Percentiles rank a stretch among this genome's conserved stretches.
These are phyloP conservation scores for Thinocorus orbignyianus DNA, from an alignment of 2,113 vertebrate genomes.

Conservation along the genomic window DNA sequence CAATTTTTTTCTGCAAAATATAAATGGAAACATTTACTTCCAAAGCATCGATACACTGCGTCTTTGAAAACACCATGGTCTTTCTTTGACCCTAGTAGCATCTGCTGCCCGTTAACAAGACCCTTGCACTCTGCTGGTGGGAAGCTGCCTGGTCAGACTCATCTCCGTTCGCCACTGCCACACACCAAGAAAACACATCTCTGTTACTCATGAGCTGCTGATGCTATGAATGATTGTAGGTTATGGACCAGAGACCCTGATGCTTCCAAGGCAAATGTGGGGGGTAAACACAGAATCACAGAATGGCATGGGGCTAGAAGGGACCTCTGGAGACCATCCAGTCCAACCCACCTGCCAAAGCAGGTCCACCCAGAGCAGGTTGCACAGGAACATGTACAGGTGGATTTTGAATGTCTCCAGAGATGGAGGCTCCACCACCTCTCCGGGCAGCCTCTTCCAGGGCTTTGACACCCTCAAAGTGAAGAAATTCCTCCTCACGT, in stretches of 20 bases:
- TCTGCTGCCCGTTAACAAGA: background rate
- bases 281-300: background rate
- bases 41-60: background rate
- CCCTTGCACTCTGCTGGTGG: rapidly evolving
- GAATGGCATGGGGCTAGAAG: no score
- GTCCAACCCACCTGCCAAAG: no score
- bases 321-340: no score
- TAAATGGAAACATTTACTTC: background rate
- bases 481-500: no score
- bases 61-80: background rate
- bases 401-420: no score
- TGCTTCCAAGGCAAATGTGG: background rate
- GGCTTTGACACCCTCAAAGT: no score
- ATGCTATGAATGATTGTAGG: no score
- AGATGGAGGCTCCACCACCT: no score
- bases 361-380: no score
- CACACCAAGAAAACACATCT: background rate
- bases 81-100: background rate
- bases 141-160: background rate
- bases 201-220: background rate
- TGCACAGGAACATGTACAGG: no score
- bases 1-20: background rate
- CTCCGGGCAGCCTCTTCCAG: no score
- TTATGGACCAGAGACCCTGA: background rate
- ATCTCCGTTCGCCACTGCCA: rapidly evolving